Base-by-base conservation (phyloP, 2,113 vertebrate species). In the Phaetusa simplex region DNA sequence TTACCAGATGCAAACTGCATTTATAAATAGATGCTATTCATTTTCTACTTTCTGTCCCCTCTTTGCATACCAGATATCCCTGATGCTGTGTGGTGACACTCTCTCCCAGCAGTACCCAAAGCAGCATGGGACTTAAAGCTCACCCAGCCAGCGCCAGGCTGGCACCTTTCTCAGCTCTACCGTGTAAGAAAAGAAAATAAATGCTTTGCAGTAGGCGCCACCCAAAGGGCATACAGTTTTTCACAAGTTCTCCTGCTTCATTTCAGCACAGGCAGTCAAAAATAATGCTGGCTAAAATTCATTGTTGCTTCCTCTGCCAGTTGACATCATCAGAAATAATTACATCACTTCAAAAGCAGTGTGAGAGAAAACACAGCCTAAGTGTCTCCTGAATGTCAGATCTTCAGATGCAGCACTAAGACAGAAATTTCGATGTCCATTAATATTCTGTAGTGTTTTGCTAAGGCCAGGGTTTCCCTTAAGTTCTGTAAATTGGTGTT, bases 131-230 rank as follows among this genome's bases (percentile, higher is more conserved):
- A 43, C 23, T 38, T 50, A 18, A 3, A 62, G 20, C 10, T 22
- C 19, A 18, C 4, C 1, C 3, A 18, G n/a, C 2, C 36, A 42
- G 6, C 2, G 1, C 7, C 43, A 29, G 40, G 6, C 10, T 53
- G 47, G 24, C 29, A 40, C 8, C 18, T 36, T 66, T 40, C 36
- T 62, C 38, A 32, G 36, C 17, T 27, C 3, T 42, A 1, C 18
- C 61, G 6, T 17, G 2, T 8, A 1, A 30, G 24, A 36, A 69
- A 45, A 69, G 12, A 86, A 77, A n/a, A 9, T 13, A 79, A 93
- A 95, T 14, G 22, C 81, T 93, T 97, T 93, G 95, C 79, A 82
- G 14, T 21, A 73, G 78, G 89, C 95, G 95, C 97, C 97, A 96
- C 95, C 96, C 82, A 70, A 91, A 95, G 97, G 97, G 0, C 71